Percentiles rank a stretch among this genome's conserved stretches.
These are phyloP conservation scores for Cremastinae sp. DNA, from an alignment of 2,888 invertebrate genomes.

Conservation along the genomic window DNA sequence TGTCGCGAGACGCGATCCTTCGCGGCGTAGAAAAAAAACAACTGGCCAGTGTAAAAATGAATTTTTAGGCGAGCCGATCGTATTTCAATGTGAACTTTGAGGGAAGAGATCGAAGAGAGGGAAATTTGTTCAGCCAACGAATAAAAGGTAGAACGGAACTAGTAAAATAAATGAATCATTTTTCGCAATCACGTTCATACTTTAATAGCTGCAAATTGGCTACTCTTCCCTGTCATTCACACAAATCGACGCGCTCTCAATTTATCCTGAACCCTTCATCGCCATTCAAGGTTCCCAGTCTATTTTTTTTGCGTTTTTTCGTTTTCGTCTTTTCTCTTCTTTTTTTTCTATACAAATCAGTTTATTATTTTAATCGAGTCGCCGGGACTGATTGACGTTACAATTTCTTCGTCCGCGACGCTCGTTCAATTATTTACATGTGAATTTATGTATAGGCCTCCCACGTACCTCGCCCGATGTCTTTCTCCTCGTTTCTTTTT, in stretches of 20 bases:
- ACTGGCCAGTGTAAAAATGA: constrained; percentile 34
- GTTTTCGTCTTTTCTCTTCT: constrained; percentile 21
- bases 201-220: too few relatives aligned
- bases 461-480: not conserved
- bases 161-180: constrained; percentile 17
- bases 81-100: too few relatives aligned
- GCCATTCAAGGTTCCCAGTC: constrained; percentile 24
- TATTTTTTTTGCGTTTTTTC: constrained; percentile 28
- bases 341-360: constrained; percentile 55
- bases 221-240: too few relatives aligned
- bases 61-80: constrained; percentile 13
- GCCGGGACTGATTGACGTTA: constrained; percentile 39
- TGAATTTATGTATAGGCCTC: constrained; percentile 56
- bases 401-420: constrained; percentile 33
- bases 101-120: too few relatives aligned
- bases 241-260: too few relatives aligned
- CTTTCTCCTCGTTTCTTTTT: constrained; percentile 26
- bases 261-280: too few relatives aligned
- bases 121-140: constrained; percentile 3
- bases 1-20: constrained; percentile 53
- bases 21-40: constrained; percentile 49
- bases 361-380: constrained; percentile 52
- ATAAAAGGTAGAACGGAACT: not conserved
- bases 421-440: constrained; percentile 59
- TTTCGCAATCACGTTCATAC: constrained; percentile 20